Evolutionary conservation across 2,113 vertebrate genomes (phyloP).

Genomic region (Artemisiospiza belli): DNA sequence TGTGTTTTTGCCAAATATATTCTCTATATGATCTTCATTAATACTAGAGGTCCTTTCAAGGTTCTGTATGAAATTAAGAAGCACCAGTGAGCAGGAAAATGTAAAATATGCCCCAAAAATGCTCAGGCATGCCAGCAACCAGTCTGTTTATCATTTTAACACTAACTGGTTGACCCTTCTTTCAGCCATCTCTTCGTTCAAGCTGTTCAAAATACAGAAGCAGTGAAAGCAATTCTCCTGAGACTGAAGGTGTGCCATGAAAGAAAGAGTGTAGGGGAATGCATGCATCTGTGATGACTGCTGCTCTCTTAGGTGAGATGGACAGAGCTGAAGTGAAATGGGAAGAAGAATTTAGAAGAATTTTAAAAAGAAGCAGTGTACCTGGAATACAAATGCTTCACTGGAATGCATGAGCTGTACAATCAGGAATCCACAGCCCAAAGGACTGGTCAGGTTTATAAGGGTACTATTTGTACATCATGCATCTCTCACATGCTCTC

Average conservation of each 20-base stretch:
- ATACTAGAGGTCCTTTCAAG: not conserved
- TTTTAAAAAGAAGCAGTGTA: not conserved
- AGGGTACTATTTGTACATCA: not conserved
- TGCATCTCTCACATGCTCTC: not conserved
- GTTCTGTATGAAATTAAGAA: not conserved
- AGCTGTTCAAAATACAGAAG: not conserved
- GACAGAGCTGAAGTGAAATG: not conserved
- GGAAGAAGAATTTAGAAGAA: not conserved
- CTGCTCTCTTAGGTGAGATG: not conserved
- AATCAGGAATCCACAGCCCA: not conserved
- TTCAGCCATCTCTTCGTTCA: not conserved
- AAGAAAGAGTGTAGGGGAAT: not conserved
- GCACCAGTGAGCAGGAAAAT: not conserved
- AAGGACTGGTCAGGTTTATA: not conserved
- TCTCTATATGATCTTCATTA: not conserved
- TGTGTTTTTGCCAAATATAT: not conserved
- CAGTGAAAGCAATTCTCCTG: not conserved
- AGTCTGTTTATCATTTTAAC: not conserved
- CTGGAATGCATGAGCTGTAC: not conserved
- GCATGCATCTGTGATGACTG: not conserved
- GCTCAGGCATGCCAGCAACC: not conserved
- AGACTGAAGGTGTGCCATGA: not conserved
- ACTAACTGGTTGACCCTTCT: not conserved
- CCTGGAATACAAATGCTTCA: not conserved
- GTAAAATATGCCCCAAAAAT: not conserved